Percentiles rank a stretch among this genome's conserved stretches.
Evolutionary conservation across 64 coral and sea anemone genomes (phyloP).

Genomic region (Dendronephthya gigantea): DNA sequence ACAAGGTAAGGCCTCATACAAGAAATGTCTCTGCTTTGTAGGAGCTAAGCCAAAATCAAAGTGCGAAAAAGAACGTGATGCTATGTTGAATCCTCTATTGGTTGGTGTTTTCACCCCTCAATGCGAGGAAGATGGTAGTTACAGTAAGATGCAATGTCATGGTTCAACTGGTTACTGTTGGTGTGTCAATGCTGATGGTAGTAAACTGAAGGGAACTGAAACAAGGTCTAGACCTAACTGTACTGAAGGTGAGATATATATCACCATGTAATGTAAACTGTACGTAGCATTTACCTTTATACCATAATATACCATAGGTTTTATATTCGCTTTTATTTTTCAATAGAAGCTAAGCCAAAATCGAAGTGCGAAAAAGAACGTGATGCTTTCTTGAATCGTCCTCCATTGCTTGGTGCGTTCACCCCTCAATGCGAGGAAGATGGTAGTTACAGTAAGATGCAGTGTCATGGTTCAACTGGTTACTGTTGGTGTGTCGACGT

Average conservation of each 20-base stretch:
- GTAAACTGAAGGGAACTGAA: conserved; percentile 16
- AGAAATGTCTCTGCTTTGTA: not conserved
- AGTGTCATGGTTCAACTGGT: conserved; percentile 59
- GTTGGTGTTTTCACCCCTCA: conserved; percentile 29
- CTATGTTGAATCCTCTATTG: conserved; percentile 12
- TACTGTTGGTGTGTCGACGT: conserved; percentile 62
- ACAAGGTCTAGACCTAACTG: not conserved
- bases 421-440: conserved; percentile 39
- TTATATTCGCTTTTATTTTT: not conserved
- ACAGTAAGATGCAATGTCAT: conserved; percentile 33
- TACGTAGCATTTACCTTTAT: not conserved
- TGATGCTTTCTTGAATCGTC: not conserved
- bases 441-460: conserved; percentile 53
- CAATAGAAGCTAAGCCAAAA: not conserved
- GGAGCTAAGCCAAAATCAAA: not conserved
- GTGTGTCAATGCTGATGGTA: conserved; percentile 29
- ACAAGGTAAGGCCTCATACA: no score
- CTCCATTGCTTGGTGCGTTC: conserved; percentile 19
- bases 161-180: conserved; percentile 29
- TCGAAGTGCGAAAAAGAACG: not conserved
- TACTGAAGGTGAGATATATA: not conserved
- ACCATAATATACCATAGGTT: not conserved
- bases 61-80: not conserved
- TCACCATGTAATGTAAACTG: no score
- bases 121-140: conserved; percentile 44